These are phyloP conservation scores for Mustelus asterias DNA, from an alignment of 2,113 vertebrate species.

Conservation along the genomic window DNA sequence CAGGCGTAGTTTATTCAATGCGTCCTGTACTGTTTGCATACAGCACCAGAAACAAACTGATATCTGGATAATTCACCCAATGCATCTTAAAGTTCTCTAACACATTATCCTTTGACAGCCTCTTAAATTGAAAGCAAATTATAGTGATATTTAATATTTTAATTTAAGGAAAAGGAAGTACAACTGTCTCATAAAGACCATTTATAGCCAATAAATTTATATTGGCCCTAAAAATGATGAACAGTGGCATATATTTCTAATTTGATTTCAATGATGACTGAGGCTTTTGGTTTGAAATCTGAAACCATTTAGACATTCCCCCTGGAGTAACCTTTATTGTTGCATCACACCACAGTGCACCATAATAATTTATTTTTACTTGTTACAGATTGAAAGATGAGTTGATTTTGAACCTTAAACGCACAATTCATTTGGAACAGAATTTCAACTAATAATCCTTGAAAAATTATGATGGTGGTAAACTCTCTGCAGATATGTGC, in stretches of 20 bases:
- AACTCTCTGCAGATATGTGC: neutral
- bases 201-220: conserved; percentile 16
- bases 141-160: neutral
- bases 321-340: conserved; percentile 26
- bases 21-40: neutral
- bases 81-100: neutral
- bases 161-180: neutral
- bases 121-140: conserved; percentile 9
- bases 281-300: neutral
- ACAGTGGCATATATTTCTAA: neutral
- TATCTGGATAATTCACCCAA: neutral
- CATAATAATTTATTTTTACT: neutral
- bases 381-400: neutral
- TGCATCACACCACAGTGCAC: neutral
- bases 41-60: neutral
- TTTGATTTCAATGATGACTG: neutral
- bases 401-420: conserved; percentile 23
- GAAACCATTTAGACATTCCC: neutral
- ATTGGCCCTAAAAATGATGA: conserved; percentile 21
- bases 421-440: conserved; percentile 8
- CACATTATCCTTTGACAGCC: neutral
- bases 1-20: neutral
- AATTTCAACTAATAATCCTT: neutral
- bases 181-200: conserved; percentile 10
- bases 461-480: neutral